Base-by-base conservation (phyloP, 2,888 invertebrate genomes). In the Tanytarsus gracilentus region DNA sequence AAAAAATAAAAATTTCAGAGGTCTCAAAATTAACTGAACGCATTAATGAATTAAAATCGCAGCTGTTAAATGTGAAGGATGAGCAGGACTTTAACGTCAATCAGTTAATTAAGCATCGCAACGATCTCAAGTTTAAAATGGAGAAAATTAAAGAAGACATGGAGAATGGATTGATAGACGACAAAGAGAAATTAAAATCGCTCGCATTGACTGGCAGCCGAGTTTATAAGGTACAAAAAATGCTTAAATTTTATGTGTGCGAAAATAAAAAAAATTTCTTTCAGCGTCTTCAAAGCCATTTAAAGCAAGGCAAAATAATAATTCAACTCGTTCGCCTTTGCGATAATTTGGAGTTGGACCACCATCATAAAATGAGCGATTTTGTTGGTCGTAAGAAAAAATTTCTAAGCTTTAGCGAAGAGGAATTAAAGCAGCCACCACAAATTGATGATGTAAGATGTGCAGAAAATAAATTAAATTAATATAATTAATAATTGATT, bases 181-280 rank as follows among this genome's bases (percentile, higher is more conserved):
- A 82, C 61, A 74, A 76, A 25, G 71, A 76, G 18, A 77, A 79
- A 63, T 70, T 88, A 27, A 80, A 78, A 21, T 64, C 76, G 21
- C 73, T 86, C 68, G 83, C 82, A 8, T 79, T 83, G 49, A 71
- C 75, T 33, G 84, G 85, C 65, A 79, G 81, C 64, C 75, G 78
- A 60, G 73, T 77, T 51, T 77, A 79, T 39, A 74, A 78, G 71
- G 81, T 80, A 64, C n/a, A n/a, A n/a, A n/a, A n/a, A n/a, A n/a
- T n/a, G n/a, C n/a, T n/a, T n/a, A n/a, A n/a, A n/a, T n/a, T n/a
- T 66, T 59, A 62, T 39, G 11, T 26, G 48, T 44, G 30, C 29
- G 18, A 30, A 23, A 62, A 70, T 2, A 58, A 55, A 25, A 27
- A 29, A 8, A 25, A 9, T 33, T 33, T 23, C 14, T 14, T 30